Base-by-base conservation (phyloP, 30 jellyfish, hydroid and myxozoan species). In the Mastigias papua region DNA sequence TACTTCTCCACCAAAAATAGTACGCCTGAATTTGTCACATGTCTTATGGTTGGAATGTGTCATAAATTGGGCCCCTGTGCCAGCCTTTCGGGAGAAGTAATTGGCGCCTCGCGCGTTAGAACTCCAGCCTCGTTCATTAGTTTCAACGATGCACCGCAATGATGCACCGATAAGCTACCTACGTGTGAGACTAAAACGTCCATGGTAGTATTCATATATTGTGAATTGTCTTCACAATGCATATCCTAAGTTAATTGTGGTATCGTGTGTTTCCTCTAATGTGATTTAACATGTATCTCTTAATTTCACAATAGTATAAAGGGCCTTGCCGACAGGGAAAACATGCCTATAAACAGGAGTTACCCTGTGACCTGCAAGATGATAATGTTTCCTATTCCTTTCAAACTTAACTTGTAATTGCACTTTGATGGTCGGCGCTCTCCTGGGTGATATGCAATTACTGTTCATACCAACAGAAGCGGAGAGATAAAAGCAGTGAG, bases 171-270 rank as follows among this genome's bases (percentile, higher is more conserved):
- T 58, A 20, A 20, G 25, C 70, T 8, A 20, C 21, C 26, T n/a
- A 8, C 26, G 27, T 63, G 4, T 27, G 17, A 26, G 23, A 63
- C 74, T 42, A 25, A 5, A 63, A 4, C 20, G 21, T 8, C 4
- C 46, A 63, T 8, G 4, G 27, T 3, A 11, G 74, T 63, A 9
- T 63, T 63, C 32, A 9, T 51, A 23, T 10, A 2, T 16, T 51
- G 17, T 51, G 17, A 17, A 9, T 4, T 2, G 67, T 10, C 25
- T 63, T 7, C 35, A 8, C 2, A 17, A 63, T 1, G 42, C 5
- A 63, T 23, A 27, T 63, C 74, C 74, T 63, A 26, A 63, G 23
- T 63, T 23, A 25, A 63, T 63, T 63, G 8, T 63, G 74, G 74
- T 20, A 63, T 51, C 25, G 17, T 51, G 7, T 9, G 67, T 17